These are phyloP conservation scores for Erpobdella octoculata DNA, from an alignment of 2,888 invertebrate species.

Conservation along the genomic window DNA sequence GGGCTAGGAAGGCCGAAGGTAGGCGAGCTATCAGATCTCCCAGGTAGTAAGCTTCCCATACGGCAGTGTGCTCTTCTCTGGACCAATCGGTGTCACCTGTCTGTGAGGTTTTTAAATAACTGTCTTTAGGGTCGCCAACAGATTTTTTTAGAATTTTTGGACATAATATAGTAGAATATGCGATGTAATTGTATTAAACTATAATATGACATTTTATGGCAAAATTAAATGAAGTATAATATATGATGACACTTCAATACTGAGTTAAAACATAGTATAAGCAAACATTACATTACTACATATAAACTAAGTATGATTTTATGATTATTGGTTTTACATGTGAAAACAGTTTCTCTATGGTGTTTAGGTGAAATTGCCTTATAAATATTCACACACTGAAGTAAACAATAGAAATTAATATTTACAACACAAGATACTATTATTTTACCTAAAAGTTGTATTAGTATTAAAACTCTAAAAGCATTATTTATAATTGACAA, in stretches of 20 bases:
- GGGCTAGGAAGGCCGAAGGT: constrained; percentile 30
- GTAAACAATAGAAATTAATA: background rate
- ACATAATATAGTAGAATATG: background rate
- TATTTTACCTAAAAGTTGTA: background rate
- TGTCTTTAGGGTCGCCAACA: background rate
- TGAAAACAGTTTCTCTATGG: too few species aligned
- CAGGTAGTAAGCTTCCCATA: constrained; percentile 31
- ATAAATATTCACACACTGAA: too few species aligned
- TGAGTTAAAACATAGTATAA: too few species aligned
- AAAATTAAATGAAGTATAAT: too few species aligned
- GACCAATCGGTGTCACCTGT: constrained; percentile 21
- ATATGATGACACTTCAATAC: too few species aligned
- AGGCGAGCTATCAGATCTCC: constrained; percentile 29
- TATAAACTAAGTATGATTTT: too few species aligned
- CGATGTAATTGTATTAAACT: too few species aligned
- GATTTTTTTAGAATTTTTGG: background rate
- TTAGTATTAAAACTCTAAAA: background rate
- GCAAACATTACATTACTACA: too few species aligned
- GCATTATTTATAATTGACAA: background rate
- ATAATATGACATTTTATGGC: too few species aligned
- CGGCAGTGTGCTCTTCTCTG: constrained; percentile 19
- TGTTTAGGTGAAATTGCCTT: too few species aligned
- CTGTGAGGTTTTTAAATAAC: constrained; percentile 3
- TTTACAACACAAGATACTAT: background rate
- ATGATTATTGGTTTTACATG: too few species aligned